Evolutionary conservation across 2,113 vertebrate genomes (phyloP).

Genomic region (Festucalex cinctus): DNA sequence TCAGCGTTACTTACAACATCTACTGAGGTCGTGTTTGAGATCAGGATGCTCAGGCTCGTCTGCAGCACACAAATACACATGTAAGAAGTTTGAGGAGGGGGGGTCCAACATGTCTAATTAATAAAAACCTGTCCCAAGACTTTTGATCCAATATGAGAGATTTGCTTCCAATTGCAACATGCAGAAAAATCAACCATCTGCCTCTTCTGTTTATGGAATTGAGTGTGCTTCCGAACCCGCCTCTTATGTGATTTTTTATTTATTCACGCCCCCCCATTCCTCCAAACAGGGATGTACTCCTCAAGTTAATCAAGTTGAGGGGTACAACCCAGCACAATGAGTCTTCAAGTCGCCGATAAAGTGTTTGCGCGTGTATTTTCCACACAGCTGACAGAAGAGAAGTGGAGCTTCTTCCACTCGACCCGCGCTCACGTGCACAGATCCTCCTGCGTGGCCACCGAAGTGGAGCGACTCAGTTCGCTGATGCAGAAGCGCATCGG

Average conservation of each 20-base stretch:
- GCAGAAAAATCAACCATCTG: slow-evolving; percentile 39
- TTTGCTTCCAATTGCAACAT: background rate
- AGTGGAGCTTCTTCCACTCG: slow-evolving; percentile 89
- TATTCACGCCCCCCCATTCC: background rate
- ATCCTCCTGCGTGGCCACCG: slow-evolving; percentile 85
- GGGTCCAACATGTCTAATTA: background rate
- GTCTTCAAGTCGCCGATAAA: background rate
- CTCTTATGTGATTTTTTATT: slow-evolving; percentile 5
- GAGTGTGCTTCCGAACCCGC: background rate
- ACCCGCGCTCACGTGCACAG: slow-evolving; percentile 86
- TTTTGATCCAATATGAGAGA: background rate
- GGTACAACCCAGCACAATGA: slow-evolving; percentile 25
- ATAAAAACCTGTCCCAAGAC: background rate
- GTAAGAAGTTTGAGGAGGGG: background rate
- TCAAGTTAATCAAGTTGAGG: slow-evolving; percentile 15
- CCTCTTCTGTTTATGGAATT: slow-evolving; percentile 19
- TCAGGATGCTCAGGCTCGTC: background rate
- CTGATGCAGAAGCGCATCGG: slow-evolving; percentile 88
- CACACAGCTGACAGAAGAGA: slow-evolving; percentile 84
- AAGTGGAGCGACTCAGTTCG: slow-evolving; percentile 85
- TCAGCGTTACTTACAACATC: background rate
- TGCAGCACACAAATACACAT: background rate
- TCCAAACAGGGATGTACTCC: slow-evolving; percentile 7
- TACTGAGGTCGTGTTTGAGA: background rate
- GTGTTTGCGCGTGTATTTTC: background rate